A percentile compares a stretch with the other conserved stretches of the same genome.
phyloP scores from a whole-genome alignment of 2,797 vertebrate genomes.

The Syngnathus rostellatus region DNA sequence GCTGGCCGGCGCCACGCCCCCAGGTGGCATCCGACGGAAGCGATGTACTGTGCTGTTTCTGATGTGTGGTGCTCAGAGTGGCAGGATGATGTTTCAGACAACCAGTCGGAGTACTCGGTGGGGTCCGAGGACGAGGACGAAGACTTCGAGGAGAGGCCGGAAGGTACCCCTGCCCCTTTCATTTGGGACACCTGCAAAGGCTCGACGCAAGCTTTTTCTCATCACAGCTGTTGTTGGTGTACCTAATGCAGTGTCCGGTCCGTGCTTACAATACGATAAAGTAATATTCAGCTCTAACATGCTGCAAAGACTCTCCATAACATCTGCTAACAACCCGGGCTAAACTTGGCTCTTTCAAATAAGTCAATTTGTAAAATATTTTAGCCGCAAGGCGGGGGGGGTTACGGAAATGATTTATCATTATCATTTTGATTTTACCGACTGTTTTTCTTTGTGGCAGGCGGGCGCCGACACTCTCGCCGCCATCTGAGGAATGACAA shows the following conservation, averaged over 20 bases:
- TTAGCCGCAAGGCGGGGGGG: not conserved
- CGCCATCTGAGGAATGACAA: slow-evolving; percentile 89
- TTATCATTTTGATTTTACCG: not conserved
- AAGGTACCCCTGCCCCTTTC: slow-evolving; percentile 63
- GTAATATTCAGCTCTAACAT: not conserved
- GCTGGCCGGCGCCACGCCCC: slow-evolving; percentile 55
- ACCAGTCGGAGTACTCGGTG: slow-evolving; percentile 97
- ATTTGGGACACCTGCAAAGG: not conserved
- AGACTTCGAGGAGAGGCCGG: slow-evolving; percentile 95
- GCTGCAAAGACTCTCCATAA: too few species aligned
- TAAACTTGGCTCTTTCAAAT: not conserved
- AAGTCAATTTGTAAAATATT: too few species aligned
- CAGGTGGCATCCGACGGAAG: slow-evolving; percentile 59
- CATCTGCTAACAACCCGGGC: too few species aligned
- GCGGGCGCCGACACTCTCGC: slow-evolving; percentile 89
- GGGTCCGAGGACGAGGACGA: slow-evolving; percentile 98
- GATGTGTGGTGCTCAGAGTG: slow-evolving; percentile 81
- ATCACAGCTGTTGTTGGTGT: not conserved
- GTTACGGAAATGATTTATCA: not conserved
- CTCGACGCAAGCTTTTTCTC: not conserved
- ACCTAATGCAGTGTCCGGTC: not conserved
- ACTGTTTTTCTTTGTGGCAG: slow-evolving; percentile 49
- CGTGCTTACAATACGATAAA: not conserved
- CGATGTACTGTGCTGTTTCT: slow-evolving; percentile 68
- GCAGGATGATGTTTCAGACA: slow-evolving; percentile 97